Evolutionary conservation across 2,888 invertebrate genomes (phyloP), one percentile per base, ranked within the genome.

Genomic region (Drosophila greeni): DNA sequence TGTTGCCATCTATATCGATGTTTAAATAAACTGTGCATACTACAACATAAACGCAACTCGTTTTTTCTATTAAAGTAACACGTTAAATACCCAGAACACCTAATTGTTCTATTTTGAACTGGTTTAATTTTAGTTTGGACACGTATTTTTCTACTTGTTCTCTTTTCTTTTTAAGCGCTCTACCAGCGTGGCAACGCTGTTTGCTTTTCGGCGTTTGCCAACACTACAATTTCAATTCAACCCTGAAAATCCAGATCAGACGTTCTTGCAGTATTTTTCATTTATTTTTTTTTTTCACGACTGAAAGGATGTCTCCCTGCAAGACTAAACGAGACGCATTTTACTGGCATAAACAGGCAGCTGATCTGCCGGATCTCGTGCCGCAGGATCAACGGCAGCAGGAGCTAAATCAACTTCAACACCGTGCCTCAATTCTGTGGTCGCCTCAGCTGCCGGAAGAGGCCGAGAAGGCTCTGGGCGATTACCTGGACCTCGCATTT

Each of bases 311-410:
- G 52, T 31, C n/a, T 2, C 6, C n/a, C 3, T 26, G 9, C 2
- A 62, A 33, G 5, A 23, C 8, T 1, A 65, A 52, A 11, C 65
- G 65, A 4, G 42, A 45, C 8, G 16, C 20, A 1, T 11, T 14
- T 20, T 66, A 66, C 37, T 66, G 64, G 64, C n/a, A 16, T 5
- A n/a, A 23, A 5, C 66, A 33, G 24, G 55, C 66, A 20, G 64
- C 64, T 26, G 18, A 12, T 5, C 34, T 65, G 40, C 64, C 66
- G 7, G 54, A 66, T 5, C 36, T 23, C n/a, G 29, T 53, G 24
- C 31, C 54, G 6, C 43, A 45, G 14, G 23, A 36, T 9, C 47
- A 43, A 36, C 37, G 26, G 7, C 31, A 43, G 11, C 26, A 26
- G 14, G 34, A 42, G 7, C 42, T 43, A 14, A 8, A 1, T 5